Base-by-base conservation (phyloP, 2,888 invertebrate species). In the Orchesella flavescens region DNA sequence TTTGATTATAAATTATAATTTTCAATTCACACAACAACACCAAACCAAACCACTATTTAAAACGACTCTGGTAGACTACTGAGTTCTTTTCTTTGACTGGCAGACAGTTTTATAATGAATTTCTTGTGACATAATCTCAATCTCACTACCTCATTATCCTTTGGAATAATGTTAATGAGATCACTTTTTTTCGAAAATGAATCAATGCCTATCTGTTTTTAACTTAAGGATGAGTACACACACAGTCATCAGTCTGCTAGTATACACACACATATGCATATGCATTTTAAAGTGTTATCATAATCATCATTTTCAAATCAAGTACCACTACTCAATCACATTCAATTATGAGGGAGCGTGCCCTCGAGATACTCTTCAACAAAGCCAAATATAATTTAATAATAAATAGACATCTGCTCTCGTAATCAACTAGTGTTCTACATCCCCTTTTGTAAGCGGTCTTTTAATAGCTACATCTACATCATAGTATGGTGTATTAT, bases 101-200 rank as follows among this genome's bases (percentile, higher is more conserved):
- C 23, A 69, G 59, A 69, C 24, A 68, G 69, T 69, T 77, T 77
- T 77, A 77, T 77, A 77, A 77, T 77, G 46, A 69, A 69, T 24
- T 55, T 68, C 65, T 53, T 21, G 12, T 49, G 53, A 55, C 57
- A 68, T 46, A n/a, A 63, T n/a, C n/a, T n/a, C n/a, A n/a, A n/a
- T n/a, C 17, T 10, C 59, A 12, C 21, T 17, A 4, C 17, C 5
- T 10, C 12, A 17, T 5, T 5, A 17, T 17, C 5, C 17, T 7
- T 3, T 4, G 57, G 55, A 63, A 21, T n/a, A n/a, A 17, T 68
- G 43, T 65, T 72, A 79, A 79, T 72, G 78, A 79, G 65, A 79
- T 72, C 78, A 72, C 59, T 79, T 68, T 59, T 34, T 34, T 2
- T 34, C 34, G 63, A 79, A 79, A 79, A 34, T 66, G 24, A 79